Conservation (phyloP, 2,113 vertebrate species). For the Entelurus aequoreus region DNA sequence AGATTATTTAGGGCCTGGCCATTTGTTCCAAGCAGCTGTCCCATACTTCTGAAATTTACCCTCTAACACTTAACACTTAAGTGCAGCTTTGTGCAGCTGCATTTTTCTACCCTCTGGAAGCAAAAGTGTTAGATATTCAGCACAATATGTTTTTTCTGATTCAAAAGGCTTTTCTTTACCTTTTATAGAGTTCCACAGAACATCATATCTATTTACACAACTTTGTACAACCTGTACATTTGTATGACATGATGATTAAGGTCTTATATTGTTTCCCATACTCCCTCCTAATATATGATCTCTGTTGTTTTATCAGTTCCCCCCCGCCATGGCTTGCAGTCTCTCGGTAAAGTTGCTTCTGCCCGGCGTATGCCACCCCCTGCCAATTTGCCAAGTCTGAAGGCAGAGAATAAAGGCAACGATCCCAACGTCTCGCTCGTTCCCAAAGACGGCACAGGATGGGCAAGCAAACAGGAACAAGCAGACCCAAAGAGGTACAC, state of each 20-base stretch:
- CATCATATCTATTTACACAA: too few species aligned
- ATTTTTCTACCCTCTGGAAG: slow-evolving; percentile 27
- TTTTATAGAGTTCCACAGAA: neutral
- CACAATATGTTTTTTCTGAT: slow-evolving; percentile 19
- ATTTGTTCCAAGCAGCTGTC: slow-evolving; percentile 52
- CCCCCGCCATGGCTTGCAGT: slow-evolving; percentile 95
- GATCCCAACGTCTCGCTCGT: slow-evolving; percentile 93
- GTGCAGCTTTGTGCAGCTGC: slow-evolving; percentile 3
- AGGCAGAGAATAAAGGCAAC: slow-evolving; percentile 97
- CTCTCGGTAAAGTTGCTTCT: slow-evolving; percentile 95
- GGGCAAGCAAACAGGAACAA: slow-evolving; percentile 95
- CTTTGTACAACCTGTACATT: too few species aligned
- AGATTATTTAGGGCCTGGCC: slow-evolving; percentile 60
- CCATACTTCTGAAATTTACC: slow-evolving; percentile 17
- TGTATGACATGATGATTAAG: too few species aligned
- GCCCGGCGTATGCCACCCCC: slow-evolving; percentile 94
- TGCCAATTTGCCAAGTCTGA: slow-evolving; percentile 92
- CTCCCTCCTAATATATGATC: slow-evolving; percentile 43
- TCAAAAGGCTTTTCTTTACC: slow-evolving; percentile 14
- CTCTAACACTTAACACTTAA: too few species aligned
- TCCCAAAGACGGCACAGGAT: slow-evolving; percentile 97
- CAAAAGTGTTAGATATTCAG: slow-evolving; percentile 39
- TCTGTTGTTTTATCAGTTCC: slow-evolving; percentile 71
- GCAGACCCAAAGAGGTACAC: slow-evolving; percentile 90
- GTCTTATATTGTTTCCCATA: slow-evolving; percentile 14